Percentiles rank a stretch among this genome's conserved stretches.
phyloP scores from a whole-genome alignment of 2,888 invertebrate genomes.

The Drosophila rellima region DNA sequence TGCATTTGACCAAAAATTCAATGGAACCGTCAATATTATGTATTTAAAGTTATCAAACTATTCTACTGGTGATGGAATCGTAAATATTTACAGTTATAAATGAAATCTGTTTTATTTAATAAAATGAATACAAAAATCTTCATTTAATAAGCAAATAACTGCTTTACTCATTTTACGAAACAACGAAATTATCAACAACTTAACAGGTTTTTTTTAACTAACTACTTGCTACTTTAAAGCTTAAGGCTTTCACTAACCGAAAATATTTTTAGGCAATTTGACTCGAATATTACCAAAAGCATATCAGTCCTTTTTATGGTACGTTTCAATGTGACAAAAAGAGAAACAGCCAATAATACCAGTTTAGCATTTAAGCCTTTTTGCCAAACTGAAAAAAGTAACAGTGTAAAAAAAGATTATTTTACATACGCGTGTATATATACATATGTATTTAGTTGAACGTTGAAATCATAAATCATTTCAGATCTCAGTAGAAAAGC shows the following conservation, averaged over 20 bases:
- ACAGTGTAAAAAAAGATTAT: neutral
- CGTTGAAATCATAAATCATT: conserved; percentile 41
- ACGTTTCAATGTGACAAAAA: conserved; percentile 9
- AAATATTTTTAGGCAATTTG: neutral
- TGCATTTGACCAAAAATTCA: neutral
- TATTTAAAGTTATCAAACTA: neutral
- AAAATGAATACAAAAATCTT: neutral
- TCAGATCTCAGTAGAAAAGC: conserved; percentile 11
- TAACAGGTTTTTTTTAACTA: neutral
- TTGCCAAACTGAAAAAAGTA: conserved; percentile 16
- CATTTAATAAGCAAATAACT: conserved; percentile 2
- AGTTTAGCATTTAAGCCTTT: conserved; percentile 15
- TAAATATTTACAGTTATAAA: neutral
- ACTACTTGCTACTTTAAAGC: neutral
- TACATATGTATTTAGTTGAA: conserved; percentile 1
- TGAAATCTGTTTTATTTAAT: neutral
- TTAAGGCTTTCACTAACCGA: neutral
- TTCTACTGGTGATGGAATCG: conserved; percentile 18
- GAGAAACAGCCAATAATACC: neutral
- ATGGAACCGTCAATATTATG: neutral
- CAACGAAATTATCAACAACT: conserved; percentile 2
- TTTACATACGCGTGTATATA: neutral
- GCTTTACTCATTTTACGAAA: neutral
- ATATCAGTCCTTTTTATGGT: conserved; percentile 4
- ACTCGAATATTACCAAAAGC: conserved; percentile 2